Base-by-base conservation (phyloP, 64 coral and sea anemone genomes). In the Platygyra sinensis region DNA sequence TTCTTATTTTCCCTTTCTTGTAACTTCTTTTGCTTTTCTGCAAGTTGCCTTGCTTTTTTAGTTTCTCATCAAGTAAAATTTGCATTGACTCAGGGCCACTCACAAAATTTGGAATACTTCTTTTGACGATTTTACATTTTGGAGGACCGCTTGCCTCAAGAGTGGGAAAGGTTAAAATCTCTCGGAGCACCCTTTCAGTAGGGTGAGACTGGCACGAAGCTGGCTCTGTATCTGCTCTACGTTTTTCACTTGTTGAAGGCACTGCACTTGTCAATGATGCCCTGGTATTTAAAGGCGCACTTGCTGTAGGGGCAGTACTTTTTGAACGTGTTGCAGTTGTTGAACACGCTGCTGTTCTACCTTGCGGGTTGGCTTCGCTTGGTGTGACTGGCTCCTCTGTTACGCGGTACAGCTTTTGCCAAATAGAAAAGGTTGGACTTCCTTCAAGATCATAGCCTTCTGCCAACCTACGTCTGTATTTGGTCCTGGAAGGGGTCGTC, bases 41-140 rank as follows among this genome's bases (percentile, higher is more conserved):
- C 78, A 17, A 90, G 30, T 80, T 90, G 18, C 60, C 78, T 81
- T 29, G 89, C 62, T 90, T 90, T 59, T 82, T 86, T 57, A 78
- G 59, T 62, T 89, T 89, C 30, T 89, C 72, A 61, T 89, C 87
- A 24, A 72, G 73, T 24, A 83, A 82, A 90, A 72, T 57, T 78
- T 25, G 62, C 33, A 90, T 83, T 28, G 79, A 90, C 15, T 42
- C 51, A 5, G 67, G 77, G 32, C 89, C 80, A 8, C 67, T 90
- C 10, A 83, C 69, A 49, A 90, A 90, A 72, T 82, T 83, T 50
- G 78, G 89, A n/a, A 83, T 65, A 4, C 19, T 90, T 72, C 80
- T 74, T 72, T 90, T 90, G 15, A 36, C 33, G 51, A 72, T 86
- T 50, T 71, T 25, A 71, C 84, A 17, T 31, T 87, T 87, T 73